Percentiles rank a stretch among this genome's conserved stretches.
Evolutionary conservation across 1,140 invertebrate species (phyloP).

Genomic region (Leptinotarsa undecemlineata): DNA sequence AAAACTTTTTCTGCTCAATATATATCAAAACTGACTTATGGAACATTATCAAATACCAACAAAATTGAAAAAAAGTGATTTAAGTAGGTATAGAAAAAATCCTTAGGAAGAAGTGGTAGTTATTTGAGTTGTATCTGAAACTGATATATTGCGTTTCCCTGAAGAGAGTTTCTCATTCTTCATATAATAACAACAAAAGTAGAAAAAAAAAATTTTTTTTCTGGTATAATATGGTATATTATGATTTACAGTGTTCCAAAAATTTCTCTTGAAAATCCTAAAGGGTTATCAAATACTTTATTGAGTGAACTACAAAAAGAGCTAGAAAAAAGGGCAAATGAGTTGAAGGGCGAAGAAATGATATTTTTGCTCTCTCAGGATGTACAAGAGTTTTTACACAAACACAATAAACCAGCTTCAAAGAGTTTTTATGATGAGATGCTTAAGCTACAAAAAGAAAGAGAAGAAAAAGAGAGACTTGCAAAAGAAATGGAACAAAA

Average conservation of each 20-base stretch:
- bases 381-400: slow-evolving; percentile 70
- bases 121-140: too few species aligned
- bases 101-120: too few species aligned
- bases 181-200: too few species aligned
- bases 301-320: slow-evolving; percentile 62
- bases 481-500: slow-evolving; percentile 59
- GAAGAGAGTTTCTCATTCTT: too few species aligned
- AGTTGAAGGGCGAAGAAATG: slow-evolving; percentile 73
- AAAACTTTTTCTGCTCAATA: too few species aligned
- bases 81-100: too few species aligned
- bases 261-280: slow-evolving; percentile 67
- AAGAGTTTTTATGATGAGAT: slow-evolving; percentile 85
- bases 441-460: slow-evolving; percentile 67
- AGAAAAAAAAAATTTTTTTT: too few species aligned
- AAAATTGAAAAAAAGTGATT: too few species aligned
- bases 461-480: slow-evolving; percentile 64
- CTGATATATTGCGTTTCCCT: too few species aligned
- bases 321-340: slow-evolving; percentile 61
- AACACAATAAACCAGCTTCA: slow-evolving; percentile 72
- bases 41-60: too few species aligned
- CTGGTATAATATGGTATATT: background rate
- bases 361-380: slow-evolving; percentile 74
- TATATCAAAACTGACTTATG: too few species aligned
- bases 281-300: slow-evolving; percentile 69
- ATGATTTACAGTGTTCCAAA: slow-evolving; percentile 60